phyloP scores from a whole-genome alignment of 2,888 invertebrate genomes.

The Drosophila acutilabella region DNA sequence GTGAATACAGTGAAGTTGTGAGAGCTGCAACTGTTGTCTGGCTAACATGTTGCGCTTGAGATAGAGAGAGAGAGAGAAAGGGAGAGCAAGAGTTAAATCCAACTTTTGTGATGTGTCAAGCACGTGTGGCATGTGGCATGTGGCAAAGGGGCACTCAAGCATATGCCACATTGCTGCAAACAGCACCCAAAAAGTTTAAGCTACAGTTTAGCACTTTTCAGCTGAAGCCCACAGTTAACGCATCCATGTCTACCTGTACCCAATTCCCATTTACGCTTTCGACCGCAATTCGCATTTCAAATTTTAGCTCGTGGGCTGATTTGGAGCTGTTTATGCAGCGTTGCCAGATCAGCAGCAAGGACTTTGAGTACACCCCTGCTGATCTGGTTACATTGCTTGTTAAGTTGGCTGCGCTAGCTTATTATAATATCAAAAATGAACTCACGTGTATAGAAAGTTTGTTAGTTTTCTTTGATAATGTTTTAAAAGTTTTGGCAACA shows the following conservation, averaged over 20 bases:
- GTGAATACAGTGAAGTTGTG: conserved; percentile 26
- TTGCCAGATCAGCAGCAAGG: too few species aligned
- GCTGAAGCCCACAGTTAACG: not conserved
- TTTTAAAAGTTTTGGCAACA: too few species aligned
- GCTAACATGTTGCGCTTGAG: conserved; percentile 37
- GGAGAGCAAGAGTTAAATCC: conserved; percentile 3
- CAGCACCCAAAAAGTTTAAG: conserved; percentile 6
- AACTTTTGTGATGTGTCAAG: conserved; percentile 31
- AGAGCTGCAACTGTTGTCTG: conserved; percentile 25
- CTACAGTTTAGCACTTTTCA: conserved; percentile 10
- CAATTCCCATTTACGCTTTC: not conserved
- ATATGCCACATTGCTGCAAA: conserved; percentile 14
- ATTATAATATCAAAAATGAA: too few species aligned
- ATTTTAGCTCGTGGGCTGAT: not conserved
- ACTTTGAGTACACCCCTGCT: too few species aligned
- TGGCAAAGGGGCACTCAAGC: conserved; percentile 20
- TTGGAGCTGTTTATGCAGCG: not conserved
- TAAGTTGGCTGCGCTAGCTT: too few species aligned
- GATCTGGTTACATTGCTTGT: too few species aligned
- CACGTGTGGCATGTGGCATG: conserved; percentile 39
- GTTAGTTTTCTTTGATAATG: too few species aligned
- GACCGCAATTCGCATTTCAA: not conserved
- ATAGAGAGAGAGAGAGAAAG: not conserved
- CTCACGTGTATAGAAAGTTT: too few species aligned
- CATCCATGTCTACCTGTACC: not conserved